Evolutionary conservation across 2,888 invertebrate genomes (phyloP), one percentile per base, ranked within the genome.

Genomic region (Calliphora vomitoria): DNA sequence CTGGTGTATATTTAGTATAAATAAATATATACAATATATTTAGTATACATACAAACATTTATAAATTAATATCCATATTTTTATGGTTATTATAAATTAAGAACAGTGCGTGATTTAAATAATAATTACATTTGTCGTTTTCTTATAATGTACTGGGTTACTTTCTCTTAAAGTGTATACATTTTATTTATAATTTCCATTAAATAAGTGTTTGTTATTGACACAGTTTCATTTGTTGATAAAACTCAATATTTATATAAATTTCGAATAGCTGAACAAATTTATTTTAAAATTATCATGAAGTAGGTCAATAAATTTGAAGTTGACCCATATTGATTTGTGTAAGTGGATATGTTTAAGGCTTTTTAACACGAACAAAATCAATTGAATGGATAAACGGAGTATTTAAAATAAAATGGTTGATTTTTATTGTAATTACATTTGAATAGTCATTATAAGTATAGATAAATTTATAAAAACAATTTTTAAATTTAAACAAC

Each of bases 51-150:
- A 6, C 5, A 31, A 3, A 15, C 13, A 60, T 60, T 25, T 6
- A 35, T 18, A 78, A 44, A 83, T 53, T 71, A 44, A 47, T 76
- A 76, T 31, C 18, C 41, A 62, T 69, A 64, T 58, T 31, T 81
- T 69, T 58, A 69, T 60, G 47, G 20, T 53, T 50, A 64, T 62
- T 74, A 64, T 25, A 71, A 75, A 50, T 82, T 80, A 44, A 68
- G 53, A 79, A 55, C 60, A 62, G 75, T 86, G 82, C 82, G 82
- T 86, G 86, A 68, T 58, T 66, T 50, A 74, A 82, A 69, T 58
- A 41, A 53, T 76, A 18, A 76, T 66, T 82, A 25, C 55, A 55
- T 38, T 60, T n/a, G 66, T 11, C 10, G 35, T 71, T 69, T 71
- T 35, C 50, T 13, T 50, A n/a, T 35, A 8, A 31, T 31, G 8